Evolutionary conservation across 2,797 vertebrate species (phyloP).

Genomic region (Hipposideros larvatus): DNA sequence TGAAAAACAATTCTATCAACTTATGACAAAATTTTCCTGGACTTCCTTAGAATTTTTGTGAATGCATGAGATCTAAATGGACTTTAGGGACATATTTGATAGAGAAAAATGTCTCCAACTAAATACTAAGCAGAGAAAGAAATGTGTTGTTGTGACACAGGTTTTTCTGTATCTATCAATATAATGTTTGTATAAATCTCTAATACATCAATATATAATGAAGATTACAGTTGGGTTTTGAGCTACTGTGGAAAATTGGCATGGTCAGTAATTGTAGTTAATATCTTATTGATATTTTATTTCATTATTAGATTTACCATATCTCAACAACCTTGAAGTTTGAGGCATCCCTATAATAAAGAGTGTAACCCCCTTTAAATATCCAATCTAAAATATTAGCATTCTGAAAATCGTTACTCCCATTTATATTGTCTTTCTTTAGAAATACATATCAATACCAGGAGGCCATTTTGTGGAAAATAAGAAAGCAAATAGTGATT

Average conservation of each 20-base stretch:
- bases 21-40: background rate
- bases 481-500: background rate
- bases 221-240: background rate
- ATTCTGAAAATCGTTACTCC: background rate
- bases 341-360: background rate
- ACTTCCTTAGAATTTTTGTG: background rate
- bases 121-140: background rate
- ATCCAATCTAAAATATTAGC: background rate
- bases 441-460: background rate
- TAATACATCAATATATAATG: background rate
- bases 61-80: background rate
- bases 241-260: background rate
- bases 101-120: background rate
- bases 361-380: background rate
- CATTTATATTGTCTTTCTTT: conserved; percentile 24
- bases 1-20: background rate
- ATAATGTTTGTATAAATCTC: background rate
- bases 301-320: background rate
- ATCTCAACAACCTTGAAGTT: background rate
- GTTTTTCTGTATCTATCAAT: background rate
- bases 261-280: background rate
- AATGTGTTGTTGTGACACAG: background rate
- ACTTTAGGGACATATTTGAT: background rate
- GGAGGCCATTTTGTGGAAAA: background rate
- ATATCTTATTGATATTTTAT: background rate